Evolutionary conservation across 2,113 vertebrate species (phyloP).

Genomic region (Mandrillus leucophaeus): DNA sequence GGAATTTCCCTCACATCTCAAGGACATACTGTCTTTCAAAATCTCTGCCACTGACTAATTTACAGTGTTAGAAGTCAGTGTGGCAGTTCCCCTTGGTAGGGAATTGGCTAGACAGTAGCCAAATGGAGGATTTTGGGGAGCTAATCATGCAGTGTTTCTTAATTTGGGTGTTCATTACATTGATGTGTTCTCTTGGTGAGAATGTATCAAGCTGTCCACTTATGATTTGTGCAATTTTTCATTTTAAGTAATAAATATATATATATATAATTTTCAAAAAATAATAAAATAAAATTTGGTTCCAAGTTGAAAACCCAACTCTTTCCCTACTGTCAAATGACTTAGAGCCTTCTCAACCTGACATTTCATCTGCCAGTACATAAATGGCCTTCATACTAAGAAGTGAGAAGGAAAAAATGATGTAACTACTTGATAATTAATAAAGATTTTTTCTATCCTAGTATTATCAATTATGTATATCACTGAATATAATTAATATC

Average conservation of each 20-base stretch:
- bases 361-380: not conserved
- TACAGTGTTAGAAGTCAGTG: not conserved
- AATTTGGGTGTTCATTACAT: not conserved
- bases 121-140: rapidly evolving
- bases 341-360: not conserved
- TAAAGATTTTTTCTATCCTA: not conserved
- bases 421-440: constrained; percentile 31
- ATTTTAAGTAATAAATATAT: not conserved
- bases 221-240: not conserved
- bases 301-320: not conserved
- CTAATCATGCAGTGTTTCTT: not conserved
- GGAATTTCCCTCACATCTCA: not conserved
- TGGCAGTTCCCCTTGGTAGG: not conserved
- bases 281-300: constrained; percentile 17
- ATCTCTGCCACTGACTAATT: not conserved
- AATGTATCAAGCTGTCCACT: not conserved
- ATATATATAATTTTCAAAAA: constrained; percentile 29
- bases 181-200: not conserved
- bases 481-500: constrained; percentile 6
- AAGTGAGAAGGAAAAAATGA: not conserved
- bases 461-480: not conserved
- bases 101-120: not conserved
- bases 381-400: not conserved
- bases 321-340: not conserved
- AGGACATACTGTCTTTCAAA: not conserved